Evolutionary conservation across 2,888 invertebrate species (phyloP), one percentile per base, ranked within the genome.

Genomic region (Rhyacophila evoluta): DNA sequence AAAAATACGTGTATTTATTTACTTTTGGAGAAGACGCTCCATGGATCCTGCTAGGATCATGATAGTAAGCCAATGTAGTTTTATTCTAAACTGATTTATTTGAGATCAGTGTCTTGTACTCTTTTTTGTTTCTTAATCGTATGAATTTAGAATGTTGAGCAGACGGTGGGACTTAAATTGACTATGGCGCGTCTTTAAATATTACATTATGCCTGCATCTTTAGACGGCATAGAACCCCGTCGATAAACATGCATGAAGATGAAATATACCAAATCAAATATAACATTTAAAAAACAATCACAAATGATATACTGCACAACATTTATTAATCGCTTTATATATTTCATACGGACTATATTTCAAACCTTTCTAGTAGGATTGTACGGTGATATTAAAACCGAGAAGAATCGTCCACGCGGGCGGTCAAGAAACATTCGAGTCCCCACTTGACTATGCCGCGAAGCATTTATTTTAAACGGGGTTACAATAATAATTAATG

Each of bases 271-370:
- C 55, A 55, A 55, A 55, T 55, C 55, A 55, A 55, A 55, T 55
- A 55, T 55, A 19, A 55, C 55, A 55, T 55, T 55, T 55, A 55
- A 55, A 55, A 55, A 55, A 55, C 55, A 55, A 55, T 55, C 55
- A 55, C 55, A 55, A 55, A 55, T 55, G 55, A 55, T 55, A 55
- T 55, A 55, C 55, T 55, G 55, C 55, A 55, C 19, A 25, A 74
- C 80, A 79, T 80, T 80, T 82, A 79, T 81, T 80, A 82, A 82
- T 82, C 74, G 79, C 79, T 77, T 79, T 76, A 78, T 82, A 55
- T 55, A 82, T 82, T 77, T 80, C 82, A 80, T 79, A 72, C 75
- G 80, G 79, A 74, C 78, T 77, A 75, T 71, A 73, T 80, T 76
- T 73, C 19, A 77, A 79, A 75, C 71, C 41, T 77, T 80, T 74